Conservation (phyloP, 1,140 invertebrate species). For the Drosophila melanica region DNA sequence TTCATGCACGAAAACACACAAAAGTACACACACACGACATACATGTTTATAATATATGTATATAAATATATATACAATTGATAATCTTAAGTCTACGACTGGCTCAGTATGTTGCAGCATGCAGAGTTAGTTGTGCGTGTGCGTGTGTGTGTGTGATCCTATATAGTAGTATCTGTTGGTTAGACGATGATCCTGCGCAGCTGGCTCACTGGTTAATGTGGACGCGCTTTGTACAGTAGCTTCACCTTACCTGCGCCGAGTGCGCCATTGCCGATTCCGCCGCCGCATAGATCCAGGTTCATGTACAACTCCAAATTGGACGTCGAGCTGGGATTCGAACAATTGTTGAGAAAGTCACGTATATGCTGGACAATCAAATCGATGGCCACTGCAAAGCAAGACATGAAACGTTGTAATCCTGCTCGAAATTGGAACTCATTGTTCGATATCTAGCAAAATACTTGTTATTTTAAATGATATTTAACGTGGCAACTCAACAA, state of each 20-base stretch:
- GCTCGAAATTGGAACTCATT: not conserved
- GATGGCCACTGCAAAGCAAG: conserved; percentile 91
- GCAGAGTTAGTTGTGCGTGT: conserved; percentile 36
- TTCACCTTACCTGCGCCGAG: conserved; percentile 62
- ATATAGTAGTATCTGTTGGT: conserved; percentile 17
- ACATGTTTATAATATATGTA: conserved; percentile 24
- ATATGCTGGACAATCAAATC: conserved; percentile 97
- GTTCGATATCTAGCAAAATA: conserved; percentile 10
- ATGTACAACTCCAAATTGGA: conserved; percentile 69
- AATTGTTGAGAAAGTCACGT: conserved; percentile 89
- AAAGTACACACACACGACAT: conserved; percentile 43
- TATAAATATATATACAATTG: conserved; percentile 4
- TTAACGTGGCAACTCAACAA: conserved; percentile 35
- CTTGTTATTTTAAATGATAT: conserved; percentile 34
- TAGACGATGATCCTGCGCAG: conserved; percentile 43
- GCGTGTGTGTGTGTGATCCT: conserved; percentile 6
- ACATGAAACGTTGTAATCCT: conserved; percentile 8
- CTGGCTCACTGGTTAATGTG: conserved; percentile 57
- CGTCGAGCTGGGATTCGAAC: conserved; percentile 77
- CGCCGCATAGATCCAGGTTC: conserved; percentile 64
- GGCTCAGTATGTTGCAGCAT: conserved; percentile 33
- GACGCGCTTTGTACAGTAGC: conserved; percentile 57
- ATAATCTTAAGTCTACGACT: conserved; percentile 5
- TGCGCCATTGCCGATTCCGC: conserved; percentile 26
- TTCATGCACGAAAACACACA: conserved; percentile 36